Base-by-base conservation (phyloP, 2,888 invertebrate genomes). In the Gari tellinella region DNA sequence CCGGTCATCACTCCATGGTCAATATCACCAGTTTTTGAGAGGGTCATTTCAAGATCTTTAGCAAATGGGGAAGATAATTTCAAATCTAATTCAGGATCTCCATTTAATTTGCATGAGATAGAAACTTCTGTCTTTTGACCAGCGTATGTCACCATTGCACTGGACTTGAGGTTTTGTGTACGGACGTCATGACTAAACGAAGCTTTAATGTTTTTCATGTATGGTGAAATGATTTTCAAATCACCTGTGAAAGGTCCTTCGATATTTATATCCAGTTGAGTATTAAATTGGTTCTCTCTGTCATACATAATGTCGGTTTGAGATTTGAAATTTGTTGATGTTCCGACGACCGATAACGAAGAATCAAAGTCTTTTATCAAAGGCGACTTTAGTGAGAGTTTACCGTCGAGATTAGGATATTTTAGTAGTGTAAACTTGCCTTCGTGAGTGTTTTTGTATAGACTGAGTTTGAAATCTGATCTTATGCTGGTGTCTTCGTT, bases 371-470 rank as follows among this genome's bases (percentile, higher is more conserved):
- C 40, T 46, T 77, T 26, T 1, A 53, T 55, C 12, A 80, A 31
- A 12, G 81, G 81, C 19, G 81, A 77, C 61, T 66, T 60, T 0
- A 77, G 12, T 26, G 23, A 38, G 10, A 83, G 19, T 14, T 67
- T 58, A 8, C 53, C 80, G 21, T 55, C 45, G n/a, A 78, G 52
- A 15, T 65, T 43, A 41, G 70, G 57, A 12, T 40, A n/a, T 5
- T 68, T 52, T 12, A 61, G 69, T 23, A 77, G 57, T 41, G 60
- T 51, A 7, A 79, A 19, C 55, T 84, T 81, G 4, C 57, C 55
- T 19, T 70, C 72, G 21, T 61, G 48, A 43, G 46, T 72, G 10
- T 75, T 52, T 10, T 69, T 69, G 38, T 48, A 26, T 10, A 76
- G 46, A n/a, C 46, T 7, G 25, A 81, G 1, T 64, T 61, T 63